Conservation (phyloP, 2,797 vertebrate species). For the Sebastes steindachneri region DNA sequence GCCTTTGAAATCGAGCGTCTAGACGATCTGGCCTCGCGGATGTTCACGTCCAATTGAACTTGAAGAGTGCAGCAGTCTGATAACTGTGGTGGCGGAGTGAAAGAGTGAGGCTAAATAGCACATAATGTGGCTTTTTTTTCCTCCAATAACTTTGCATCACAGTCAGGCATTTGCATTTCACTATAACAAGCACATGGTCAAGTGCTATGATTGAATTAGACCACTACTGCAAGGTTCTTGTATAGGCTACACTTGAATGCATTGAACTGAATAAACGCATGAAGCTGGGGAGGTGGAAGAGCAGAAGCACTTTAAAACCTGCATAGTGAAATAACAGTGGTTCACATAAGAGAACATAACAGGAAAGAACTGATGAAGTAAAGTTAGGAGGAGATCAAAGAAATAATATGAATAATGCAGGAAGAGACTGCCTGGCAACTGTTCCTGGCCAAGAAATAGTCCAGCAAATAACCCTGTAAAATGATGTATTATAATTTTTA, state of each 20-base stretch:
- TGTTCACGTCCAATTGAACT: slow-evolving; percentile 16
- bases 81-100: slow-evolving; percentile 18
- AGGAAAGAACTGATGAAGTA: not conserved
- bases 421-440: not conserved
- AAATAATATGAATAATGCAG: not conserved
- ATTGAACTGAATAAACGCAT: not conserved
- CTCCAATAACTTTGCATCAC: not conserved
- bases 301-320: not conserved
- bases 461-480: not conserved
- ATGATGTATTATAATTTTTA: not conserved
- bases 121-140: not conserved
- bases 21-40: slow-evolving; percentile 15
- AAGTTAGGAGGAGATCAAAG: not conserved
- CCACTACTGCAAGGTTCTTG: not conserved
- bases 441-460: not conserved
- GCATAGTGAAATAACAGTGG: not conserved
- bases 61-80: not conserved
- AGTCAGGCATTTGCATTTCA: not conserved
- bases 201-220: not conserved
- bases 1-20: slow-evolving; percentile 49
- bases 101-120: not conserved
- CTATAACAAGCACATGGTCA: not conserved
- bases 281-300: not conserved
- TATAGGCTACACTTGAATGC: not conserved
- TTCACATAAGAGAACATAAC: not conserved